These are phyloP conservation scores for Papilio demoleus DNA, from an alignment of 2,888 invertebrate species.

Conservation along the genomic window DNA sequence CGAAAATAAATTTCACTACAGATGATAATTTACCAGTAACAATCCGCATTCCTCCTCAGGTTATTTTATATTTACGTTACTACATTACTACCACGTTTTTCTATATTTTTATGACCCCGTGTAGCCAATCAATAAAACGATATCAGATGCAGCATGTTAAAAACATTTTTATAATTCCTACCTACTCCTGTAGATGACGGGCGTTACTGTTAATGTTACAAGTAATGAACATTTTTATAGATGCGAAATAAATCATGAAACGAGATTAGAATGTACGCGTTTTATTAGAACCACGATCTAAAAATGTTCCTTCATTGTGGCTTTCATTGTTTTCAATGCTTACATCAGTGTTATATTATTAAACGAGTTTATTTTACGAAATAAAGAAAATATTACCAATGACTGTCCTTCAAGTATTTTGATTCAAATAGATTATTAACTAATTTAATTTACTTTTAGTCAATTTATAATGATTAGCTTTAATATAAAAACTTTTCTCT, in stretches of 20 bases:
- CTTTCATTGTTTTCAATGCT: conserved; percentile 6
- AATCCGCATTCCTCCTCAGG: not conserved
- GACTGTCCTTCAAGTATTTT: not conserved
- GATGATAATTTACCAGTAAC: no score
- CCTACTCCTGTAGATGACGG: not conserved
- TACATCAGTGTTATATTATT: conserved; percentile 1
- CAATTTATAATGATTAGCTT: not conserved
- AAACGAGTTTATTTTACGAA: not conserved
- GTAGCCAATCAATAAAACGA: not conserved
- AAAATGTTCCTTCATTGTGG: conserved; percentile 8
- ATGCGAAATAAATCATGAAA: conserved; percentile 11
- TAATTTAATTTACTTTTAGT: not conserved
- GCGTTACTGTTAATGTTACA: not conserved
- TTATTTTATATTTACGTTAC: no score
- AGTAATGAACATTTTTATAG: not conserved
- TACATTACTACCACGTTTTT: no score
- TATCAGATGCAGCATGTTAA: not conserved
- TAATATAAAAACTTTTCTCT: no score
- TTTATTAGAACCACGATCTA: conserved; percentile 20
- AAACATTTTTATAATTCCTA: not conserved
- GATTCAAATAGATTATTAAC: not conserved
- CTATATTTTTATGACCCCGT: no score
- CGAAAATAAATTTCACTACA: no score
- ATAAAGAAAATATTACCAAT: not conserved
- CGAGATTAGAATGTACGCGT: conserved; percentile 11